Evolutionary conservation across 2,797 vertebrate species (phyloP).

Genomic region (Aratinga solstitialis): DNA sequence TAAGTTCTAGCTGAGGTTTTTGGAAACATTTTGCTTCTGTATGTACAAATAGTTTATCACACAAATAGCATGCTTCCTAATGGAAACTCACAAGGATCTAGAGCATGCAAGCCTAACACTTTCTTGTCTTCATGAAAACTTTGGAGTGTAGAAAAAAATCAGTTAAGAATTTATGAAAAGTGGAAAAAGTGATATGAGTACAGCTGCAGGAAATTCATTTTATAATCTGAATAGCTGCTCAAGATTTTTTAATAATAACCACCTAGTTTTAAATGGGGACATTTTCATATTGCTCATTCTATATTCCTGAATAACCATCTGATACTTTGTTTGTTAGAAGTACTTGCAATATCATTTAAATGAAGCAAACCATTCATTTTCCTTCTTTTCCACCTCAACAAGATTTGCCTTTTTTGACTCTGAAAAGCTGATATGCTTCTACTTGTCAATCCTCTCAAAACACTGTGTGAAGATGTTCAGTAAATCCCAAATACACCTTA

Average conservation of each 20-base stretch:
- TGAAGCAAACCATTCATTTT: conserved; percentile 30
- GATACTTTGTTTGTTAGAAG: conserved; percentile 24
- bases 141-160: neutral
- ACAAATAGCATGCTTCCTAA: neutral
- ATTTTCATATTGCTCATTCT: conserved; percentile 61
- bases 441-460: neutral
- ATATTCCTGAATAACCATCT: conserved; percentile 53
- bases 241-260: conserved; percentile 53
- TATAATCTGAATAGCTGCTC: conserved; percentile 56
- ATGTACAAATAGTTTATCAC: neutral
- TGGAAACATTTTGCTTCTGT: neutral
- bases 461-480: neutral
- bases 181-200: conserved; percentile 55
- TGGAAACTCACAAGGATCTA: neutral
- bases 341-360: conserved; percentile 43
- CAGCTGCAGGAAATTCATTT: conserved; percentile 64
- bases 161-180: conserved; percentile 40
- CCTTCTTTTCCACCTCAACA: conserved; percentile 22
- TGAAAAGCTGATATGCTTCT: conserved; percentile 13
- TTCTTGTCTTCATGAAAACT: neutral
- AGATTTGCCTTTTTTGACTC: conserved; percentile 19
- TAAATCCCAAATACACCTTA: conserved; percentile 10
- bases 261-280: conserved; percentile 60
- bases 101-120: neutral
- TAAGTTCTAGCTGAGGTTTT: neutral